Percentiles rank a stretch among this genome's conserved stretches.
Evolutionary conservation across 64 coral and sea anemone genomes (phyloP).

Genomic region (Actinia equina): DNA sequence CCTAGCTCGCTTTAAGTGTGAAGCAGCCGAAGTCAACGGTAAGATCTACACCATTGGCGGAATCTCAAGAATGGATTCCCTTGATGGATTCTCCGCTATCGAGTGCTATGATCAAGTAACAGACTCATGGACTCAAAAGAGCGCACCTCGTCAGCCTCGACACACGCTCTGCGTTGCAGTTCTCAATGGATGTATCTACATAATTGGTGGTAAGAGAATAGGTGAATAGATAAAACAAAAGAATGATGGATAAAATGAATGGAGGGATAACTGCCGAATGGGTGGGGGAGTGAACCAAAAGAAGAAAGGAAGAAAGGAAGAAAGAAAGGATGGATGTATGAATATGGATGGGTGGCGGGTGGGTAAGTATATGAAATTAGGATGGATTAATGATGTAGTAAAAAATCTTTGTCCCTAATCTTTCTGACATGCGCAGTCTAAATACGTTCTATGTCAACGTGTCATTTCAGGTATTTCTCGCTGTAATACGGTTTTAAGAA

Average conservation of each 20-base stretch:
- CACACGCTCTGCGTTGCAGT: constrained; percentile 60
- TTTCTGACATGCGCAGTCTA: no score
- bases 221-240: neutral
- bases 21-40: constrained; percentile 56
- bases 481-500: constrained; percentile 38
- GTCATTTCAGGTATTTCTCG: constrained; percentile 50
- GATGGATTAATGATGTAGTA: no score
- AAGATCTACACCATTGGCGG: constrained; percentile 77
- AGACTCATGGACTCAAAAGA: constrained; percentile 37
- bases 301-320: neutral
- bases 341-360: no score
- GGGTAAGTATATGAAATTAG: no score
- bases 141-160: constrained; percentile 56
- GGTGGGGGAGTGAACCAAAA: neutral
- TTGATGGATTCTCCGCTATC: constrained; percentile 37
- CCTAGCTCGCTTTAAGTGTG: constrained; percentile 60
- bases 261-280: neutral
- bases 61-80: constrained; percentile 34
- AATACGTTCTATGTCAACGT: neutral
- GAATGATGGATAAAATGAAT: neutral
- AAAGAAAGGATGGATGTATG: neutral
- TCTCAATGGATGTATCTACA: constrained; percentile 63
- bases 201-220: constrained; percentile 71
- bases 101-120: constrained; percentile 66
- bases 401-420: no score